Evolutionary conservation across 2,113 vertebrate species (phyloP).

Genomic region (Sapayoa aenigma): DNA sequence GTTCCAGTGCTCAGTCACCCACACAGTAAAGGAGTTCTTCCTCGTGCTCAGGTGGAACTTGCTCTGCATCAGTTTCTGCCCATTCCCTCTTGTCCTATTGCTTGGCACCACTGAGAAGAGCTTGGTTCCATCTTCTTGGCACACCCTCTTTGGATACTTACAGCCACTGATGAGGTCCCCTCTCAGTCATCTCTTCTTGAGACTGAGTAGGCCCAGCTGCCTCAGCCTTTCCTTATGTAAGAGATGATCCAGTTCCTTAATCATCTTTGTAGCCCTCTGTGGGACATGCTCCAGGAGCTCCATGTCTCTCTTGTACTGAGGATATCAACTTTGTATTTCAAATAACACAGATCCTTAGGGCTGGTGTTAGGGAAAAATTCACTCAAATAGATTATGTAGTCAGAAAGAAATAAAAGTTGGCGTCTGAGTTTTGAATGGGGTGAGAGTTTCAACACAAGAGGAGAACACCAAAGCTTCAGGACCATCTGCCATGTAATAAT

Average conservation of each 20-base stretch:
- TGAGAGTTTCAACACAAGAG: neutral
- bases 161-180: neutral
- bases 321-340: neutral
- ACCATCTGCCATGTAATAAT: accelerated
- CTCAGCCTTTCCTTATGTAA: neutral
- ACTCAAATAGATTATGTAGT: neutral
- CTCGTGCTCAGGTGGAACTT: neutral
- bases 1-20: accelerated
- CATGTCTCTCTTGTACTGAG: neutral
- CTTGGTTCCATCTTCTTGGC: neutral
- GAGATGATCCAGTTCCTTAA: neutral
- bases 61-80: neutral
- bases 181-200: neutral
- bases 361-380: neutral
- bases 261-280: neutral
- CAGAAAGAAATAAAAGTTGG: neutral
- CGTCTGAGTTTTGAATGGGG: neutral
- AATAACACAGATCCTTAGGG: neutral
- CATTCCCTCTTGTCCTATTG: neutral
- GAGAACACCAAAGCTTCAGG: neutral
- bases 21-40: neutral
- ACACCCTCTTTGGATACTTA: neutral
- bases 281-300: neutral
- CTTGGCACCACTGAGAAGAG: neutral
- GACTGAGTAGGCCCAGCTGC: too few species aligned